Percentiles rank a stretch among this genome's conserved stretches.
These are phyloP conservation scores for Sciurus carolinensis DNA, from an alignment of 2,797 vertebrate genomes.

Conservation along the genomic window DNA sequence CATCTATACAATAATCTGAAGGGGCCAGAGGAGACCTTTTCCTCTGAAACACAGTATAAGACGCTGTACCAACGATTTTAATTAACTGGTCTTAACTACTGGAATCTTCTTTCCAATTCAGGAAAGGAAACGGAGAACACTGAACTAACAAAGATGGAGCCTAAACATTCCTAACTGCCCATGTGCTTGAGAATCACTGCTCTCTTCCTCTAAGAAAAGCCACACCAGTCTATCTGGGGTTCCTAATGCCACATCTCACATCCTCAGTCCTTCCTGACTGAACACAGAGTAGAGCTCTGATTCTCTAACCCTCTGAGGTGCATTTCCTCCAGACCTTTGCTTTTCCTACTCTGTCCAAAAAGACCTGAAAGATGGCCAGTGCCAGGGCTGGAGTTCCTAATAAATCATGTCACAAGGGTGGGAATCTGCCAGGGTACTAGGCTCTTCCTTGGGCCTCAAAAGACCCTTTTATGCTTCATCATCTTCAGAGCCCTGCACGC, in stretches of 20 bases:
- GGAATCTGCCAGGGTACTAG: background rate
- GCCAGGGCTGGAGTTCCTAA: background rate
- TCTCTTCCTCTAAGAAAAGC: background rate
- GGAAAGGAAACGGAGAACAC: background rate
- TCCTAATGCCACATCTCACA: background rate
- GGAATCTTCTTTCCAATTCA: background rate
- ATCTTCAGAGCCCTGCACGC: background rate
- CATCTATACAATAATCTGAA: background rate
- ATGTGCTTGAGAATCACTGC: accelerated
- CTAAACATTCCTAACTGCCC: accelerated
- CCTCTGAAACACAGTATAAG: background rate
- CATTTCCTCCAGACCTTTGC: background rate
- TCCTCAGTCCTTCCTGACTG: background rate
- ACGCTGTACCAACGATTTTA: background rate
- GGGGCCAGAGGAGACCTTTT: background rate
- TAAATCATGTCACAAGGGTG: background rate
- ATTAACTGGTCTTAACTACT: background rate
- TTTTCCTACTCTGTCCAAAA: background rate
- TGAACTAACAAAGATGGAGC: background rate
- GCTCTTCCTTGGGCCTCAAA: background rate
- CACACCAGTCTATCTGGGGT: accelerated
- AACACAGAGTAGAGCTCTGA: background rate
- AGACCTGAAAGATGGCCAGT: background rate
- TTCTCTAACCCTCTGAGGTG: background rate
- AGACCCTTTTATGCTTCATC: background rate